Evolutionary conservation across 2,888 invertebrate species (phyloP).

Genomic region (Epinotia bilunana): DNA sequence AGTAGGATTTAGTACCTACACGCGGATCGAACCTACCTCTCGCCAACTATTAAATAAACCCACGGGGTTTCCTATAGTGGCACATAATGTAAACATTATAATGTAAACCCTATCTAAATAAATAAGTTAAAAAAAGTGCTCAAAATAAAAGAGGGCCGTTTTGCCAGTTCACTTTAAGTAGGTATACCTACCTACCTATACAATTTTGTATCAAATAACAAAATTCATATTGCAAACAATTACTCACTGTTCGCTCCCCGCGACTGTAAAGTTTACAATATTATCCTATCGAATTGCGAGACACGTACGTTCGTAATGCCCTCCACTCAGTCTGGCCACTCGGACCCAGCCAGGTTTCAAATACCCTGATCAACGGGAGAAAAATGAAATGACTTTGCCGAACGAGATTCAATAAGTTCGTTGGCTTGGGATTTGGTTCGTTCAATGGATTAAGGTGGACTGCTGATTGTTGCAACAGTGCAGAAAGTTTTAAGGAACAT

Average conservation of each 20-base stretch:
- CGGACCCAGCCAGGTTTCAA: constrained; percentile 61
- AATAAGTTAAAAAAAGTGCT: too few relatives aligned
- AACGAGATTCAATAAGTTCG: constrained; percentile 29
- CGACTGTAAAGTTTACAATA: constrained; percentile 61
- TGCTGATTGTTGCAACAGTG: not conserved
- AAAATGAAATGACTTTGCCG: constrained; percentile 48
- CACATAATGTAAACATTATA: too few relatives aligned
- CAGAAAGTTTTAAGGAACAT: not conserved
- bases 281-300: constrained; percentile 73
- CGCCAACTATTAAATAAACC: too few relatives aligned
- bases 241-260: not conserved
- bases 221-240: not conserved
- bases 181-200: too few relatives aligned
- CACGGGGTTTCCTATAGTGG: too few relatives aligned
- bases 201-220: not conserved
- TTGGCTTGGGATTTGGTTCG: constrained; percentile 14
- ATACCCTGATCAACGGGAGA: constrained; percentile 53
- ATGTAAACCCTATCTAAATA: too few relatives aligned
- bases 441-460: constrained; percentile 4
- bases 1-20: too few relatives aligned
- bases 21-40: too few relatives aligned
- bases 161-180: too few relatives aligned
- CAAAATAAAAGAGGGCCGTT: too few relatives aligned
- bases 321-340: constrained; percentile 68
- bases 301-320: constrained; percentile 78